A percentile compares a stretch with the other conserved stretches of the same genome.
These are phyloP conservation scores for Halcyon chelicuti DNA, from an alignment of 2,797 vertebrate species.

Conservation along the genomic window DNA sequence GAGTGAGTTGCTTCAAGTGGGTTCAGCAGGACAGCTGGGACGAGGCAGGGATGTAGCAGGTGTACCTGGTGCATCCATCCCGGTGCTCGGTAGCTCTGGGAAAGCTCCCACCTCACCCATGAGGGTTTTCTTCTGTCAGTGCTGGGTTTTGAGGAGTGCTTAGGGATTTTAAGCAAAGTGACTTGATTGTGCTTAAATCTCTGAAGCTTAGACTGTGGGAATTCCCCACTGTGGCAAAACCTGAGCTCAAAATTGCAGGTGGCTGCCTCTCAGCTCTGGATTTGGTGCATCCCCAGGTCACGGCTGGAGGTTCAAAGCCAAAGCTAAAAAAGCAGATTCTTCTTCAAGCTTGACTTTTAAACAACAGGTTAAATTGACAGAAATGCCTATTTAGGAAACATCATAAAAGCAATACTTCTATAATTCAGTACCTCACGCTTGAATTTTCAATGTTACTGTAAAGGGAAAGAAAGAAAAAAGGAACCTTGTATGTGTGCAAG, in stretches of 20 bases:
- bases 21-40: background rate
- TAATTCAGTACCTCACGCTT: background rate
- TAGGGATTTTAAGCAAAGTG: background rate
- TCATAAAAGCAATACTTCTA: background rate
- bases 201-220: background rate
- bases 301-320: background rate
- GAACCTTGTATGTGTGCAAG: background rate
- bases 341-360: background rate
- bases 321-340: background rate
- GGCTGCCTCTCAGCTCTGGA: background rate
- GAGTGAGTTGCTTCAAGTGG: background rate
- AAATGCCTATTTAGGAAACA: background rate
- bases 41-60: background rate
- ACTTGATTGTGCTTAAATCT: background rate
- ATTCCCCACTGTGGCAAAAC: background rate
- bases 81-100: accelerated
- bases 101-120: background rate
- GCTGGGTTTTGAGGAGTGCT: background rate
- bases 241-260: background rate
- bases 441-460: background rate
- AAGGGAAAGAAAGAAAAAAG: background rate
- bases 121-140: background rate
- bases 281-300: background rate
- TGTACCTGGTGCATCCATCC: background rate
- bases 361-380: background rate